phyloP scores from a whole-genome alignment of 2,888 invertebrate species.

The Prosapia bicincta region DNA sequence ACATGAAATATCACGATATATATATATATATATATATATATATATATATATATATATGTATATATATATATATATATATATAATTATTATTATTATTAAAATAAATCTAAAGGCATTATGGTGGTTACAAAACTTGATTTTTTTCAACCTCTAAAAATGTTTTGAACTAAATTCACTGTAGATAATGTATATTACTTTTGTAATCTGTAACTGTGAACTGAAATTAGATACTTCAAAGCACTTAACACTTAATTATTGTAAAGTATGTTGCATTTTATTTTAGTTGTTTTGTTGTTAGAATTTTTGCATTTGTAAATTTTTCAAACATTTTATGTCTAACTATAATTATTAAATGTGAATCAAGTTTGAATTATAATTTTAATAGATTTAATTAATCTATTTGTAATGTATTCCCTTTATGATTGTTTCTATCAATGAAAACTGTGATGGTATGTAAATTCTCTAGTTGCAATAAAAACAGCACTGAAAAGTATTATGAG shows the following conservation, averaged over 20 bases:
- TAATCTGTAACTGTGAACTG: background rate
- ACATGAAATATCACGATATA: too few relatives aligned
- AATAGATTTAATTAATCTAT: background rate
- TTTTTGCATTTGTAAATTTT: background rate
- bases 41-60: too few relatives aligned
- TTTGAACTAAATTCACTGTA: too few relatives aligned
- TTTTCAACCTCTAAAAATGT: too few relatives aligned
- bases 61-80: too few relatives aligned
- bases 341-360: background rate
- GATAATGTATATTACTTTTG: too few relatives aligned
- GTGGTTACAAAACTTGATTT: too few relatives aligned
- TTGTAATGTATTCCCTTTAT: background rate
- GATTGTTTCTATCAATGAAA: background rate
- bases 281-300: too few relatives aligned
- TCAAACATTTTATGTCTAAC: background rate
- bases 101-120: too few relatives aligned
- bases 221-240: background rate
- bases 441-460: constrained; percentile 2
- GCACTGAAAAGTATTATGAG: background rate
- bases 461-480: background rate
- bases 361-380: background rate
- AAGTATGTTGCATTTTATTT: background rate
- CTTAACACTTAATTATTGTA: background rate
- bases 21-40: too few relatives aligned
- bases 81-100: too few relatives aligned